phyloP scores from a whole-genome alignment of 2,113 vertebrate species.

The Corydoras sp. region DNA sequence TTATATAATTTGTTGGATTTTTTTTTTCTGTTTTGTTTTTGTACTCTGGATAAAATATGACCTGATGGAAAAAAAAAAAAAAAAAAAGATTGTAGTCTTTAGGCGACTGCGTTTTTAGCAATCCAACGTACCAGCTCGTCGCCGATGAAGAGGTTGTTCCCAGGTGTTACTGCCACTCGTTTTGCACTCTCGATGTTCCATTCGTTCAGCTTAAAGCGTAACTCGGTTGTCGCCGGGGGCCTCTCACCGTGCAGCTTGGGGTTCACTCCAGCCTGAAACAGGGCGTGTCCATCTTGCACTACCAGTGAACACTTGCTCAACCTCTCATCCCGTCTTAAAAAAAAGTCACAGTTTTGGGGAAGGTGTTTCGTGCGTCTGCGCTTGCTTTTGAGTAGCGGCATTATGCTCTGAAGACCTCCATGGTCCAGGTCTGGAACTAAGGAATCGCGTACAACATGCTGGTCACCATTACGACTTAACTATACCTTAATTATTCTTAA shows the following conservation, averaged over 20 bases:
- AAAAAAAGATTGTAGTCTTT: constrained; percentile 33
- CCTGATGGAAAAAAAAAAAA: constrained; percentile 7
- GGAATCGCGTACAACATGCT: no score
- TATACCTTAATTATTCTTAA: no score
- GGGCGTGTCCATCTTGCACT: constrained; percentile 25
- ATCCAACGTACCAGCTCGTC: constrained; percentile 39
- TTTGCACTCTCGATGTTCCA: constrained; percentile 32
- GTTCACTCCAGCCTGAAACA: not conserved
- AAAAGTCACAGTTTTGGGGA: not conserved
- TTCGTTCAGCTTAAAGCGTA: not conserved
- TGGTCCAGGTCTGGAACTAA: constrained; percentile 19
- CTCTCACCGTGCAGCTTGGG: not conserved
- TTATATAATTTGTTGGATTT: not conserved
- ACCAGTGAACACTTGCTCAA: constrained; percentile 30
- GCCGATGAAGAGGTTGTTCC: constrained; percentile 33
- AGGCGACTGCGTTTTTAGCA: constrained; percentile 38
- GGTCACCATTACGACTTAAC: no score
- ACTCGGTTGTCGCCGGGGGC: no score
- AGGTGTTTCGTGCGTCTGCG: not conserved
- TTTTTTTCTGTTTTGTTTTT: constrained; percentile 30
- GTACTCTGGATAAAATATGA: constrained; percentile 41
- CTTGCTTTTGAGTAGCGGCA: not conserved
- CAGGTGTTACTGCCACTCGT: constrained; percentile 32
- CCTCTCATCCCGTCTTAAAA: constrained; percentile 29
- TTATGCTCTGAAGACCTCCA: constrained; percentile 2